phyloP scores from a whole-genome alignment of 2,113 vertebrate species.

The Otolemur garnettii region DNA sequence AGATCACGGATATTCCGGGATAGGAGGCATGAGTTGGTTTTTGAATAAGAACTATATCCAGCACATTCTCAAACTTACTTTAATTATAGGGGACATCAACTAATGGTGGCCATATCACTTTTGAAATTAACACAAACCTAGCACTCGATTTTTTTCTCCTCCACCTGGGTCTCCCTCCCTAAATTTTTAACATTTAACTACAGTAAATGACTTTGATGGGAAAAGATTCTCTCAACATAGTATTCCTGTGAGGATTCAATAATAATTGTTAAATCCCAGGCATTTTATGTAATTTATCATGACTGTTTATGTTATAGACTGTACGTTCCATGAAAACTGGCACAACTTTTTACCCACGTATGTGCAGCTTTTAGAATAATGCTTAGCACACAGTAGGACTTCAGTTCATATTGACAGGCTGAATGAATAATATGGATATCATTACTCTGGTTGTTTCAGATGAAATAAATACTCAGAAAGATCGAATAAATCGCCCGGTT shows the following conservation, averaged over 20 bases:
- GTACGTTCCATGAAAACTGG: not conserved
- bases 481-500: not conserved
- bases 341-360: not conserved
- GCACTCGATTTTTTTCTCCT: not conserved
- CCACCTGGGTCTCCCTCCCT: not conserved
- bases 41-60: not conserved
- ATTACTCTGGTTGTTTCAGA: not conserved
- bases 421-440: not conserved
- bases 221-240: not conserved
- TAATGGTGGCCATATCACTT: slow-evolving; percentile 42
- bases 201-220: not conserved
- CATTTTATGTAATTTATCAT: slow-evolving; percentile 10
- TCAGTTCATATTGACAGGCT: not conserved
- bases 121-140: slow-evolving; percentile 30
- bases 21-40: not conserved
- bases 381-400: not conserved
- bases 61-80: slow-evolving; percentile 40
- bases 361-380: slow-evolving; percentile 12
- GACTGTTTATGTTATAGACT: not conserved
- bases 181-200: slow-evolving; percentile 28
- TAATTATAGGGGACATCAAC: slow-evolving; percentile 20
- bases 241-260: not conserved
- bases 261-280: not conserved
- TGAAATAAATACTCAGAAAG: slow-evolving; percentile 30
- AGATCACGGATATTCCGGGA: not conserved